Evolutionary conservation across 2,888 invertebrate species (phyloP).

Genomic region (Campopleginae sp.): DNA sequence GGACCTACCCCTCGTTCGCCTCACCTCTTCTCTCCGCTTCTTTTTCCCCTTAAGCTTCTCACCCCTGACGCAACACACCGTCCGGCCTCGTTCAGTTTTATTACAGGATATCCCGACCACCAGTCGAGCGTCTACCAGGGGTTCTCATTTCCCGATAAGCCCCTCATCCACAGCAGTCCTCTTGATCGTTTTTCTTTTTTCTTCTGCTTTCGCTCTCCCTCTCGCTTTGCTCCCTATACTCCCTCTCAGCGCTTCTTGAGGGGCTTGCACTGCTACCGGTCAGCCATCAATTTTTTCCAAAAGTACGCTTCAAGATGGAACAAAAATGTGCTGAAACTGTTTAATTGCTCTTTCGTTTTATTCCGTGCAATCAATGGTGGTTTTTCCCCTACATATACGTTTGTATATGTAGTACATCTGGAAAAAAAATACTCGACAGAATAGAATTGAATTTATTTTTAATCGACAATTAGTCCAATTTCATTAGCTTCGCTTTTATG

Average conservation of each 20-base stretch:
- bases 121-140: slow-evolving; percentile 68
- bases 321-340: slow-evolving; percentile 23
- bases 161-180: slow-evolving; percentile 63
- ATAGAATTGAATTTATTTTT: slow-evolving; percentile 1
- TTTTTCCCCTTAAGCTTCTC: slow-evolving; percentile 43
- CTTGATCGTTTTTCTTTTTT: slow-evolving; percentile 31
- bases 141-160: slow-evolving; percentile 73
- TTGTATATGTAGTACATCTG: too few species aligned
- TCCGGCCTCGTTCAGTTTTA: slow-evolving; percentile 75
- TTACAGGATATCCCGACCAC: slow-evolving; percentile 75
- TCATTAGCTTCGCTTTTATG: background rate
- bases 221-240: slow-evolving; percentile 1
- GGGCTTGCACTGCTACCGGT: slow-evolving; percentile 26
- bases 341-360: slow-evolving; percentile 1
- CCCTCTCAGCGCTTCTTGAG: slow-evolving; percentile 27
- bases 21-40: slow-evolving; percentile 53
- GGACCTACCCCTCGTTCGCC: slow-evolving; percentile 48
- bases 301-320: slow-evolving; percentile 21
- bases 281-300: slow-evolving; percentile 22
- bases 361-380: slow-evolving; percentile 8
- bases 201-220: slow-evolving; percentile 14
- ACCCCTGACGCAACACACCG: slow-evolving; percentile 49
- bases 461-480: background rate
- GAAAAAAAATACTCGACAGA: background rate
- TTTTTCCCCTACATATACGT: background rate